Percentiles rank a stretch among this genome's conserved stretches.
Conservation (phyloP, 2,888 invertebrate genomes). For the Erynnis tages region DNA sequence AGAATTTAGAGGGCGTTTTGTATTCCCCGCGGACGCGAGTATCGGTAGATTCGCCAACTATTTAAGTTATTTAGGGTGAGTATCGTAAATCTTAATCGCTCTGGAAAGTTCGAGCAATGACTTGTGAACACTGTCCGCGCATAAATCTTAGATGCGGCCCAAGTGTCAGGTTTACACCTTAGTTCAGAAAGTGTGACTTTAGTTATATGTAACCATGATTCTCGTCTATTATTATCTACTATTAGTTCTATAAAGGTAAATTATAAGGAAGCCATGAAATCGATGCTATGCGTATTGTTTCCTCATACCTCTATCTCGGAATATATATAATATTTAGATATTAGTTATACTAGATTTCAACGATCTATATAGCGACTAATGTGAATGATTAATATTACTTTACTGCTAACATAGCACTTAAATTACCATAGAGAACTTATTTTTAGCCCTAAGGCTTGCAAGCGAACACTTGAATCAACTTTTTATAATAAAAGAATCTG, state of each 20-base stretch:
- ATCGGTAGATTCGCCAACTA: conserved; percentile 52
- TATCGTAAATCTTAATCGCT: conserved; percentile 72
- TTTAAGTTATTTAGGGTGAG: conserved; percentile 71
- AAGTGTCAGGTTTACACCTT: conserved; percentile 6
- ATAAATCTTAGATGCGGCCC: conserved; percentile 57
- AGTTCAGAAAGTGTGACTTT: background rate
- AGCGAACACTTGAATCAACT: background rate
- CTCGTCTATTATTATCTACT: too few species aligned
- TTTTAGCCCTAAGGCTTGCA: conserved; percentile 5
- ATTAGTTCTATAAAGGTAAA: too few species aligned
- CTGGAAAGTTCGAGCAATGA: conserved; percentile 68
- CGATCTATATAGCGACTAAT: too few species aligned
- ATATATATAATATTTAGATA: too few species aligned
- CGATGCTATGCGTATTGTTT: too few species aligned
- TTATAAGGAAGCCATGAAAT: too few species aligned
- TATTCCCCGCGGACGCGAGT: conserved; percentile 15
- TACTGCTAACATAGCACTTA: too few species aligned
- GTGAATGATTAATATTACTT: too few species aligned
- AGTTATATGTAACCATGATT: too few species aligned
- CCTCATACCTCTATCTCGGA: too few species aligned
- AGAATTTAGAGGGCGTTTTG: conserved; percentile 24
- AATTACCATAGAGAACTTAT: too few species aligned
- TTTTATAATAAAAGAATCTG: background rate
- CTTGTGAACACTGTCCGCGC: conserved; percentile 65
- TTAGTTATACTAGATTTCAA: too few species aligned